A percentile compares a stretch with the other conserved stretches of the same genome.
phyloP scores from a whole-genome alignment of 2,888 invertebrate genomes.

The Drosophila aldrichi region DNA sequence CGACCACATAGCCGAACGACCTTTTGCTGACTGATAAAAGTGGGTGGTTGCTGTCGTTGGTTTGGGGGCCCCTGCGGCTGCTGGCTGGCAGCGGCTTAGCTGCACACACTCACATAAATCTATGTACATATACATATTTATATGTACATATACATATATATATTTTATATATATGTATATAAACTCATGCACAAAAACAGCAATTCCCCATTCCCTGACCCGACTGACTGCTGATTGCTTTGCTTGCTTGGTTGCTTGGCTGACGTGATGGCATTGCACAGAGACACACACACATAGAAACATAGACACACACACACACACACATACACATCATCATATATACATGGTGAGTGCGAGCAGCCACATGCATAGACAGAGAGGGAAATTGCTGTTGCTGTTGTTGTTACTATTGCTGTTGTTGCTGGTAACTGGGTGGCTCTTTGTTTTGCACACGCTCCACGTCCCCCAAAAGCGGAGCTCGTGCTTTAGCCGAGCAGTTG shows the following conservation, averaged over 20 bases:
- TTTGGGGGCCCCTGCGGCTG: slow-evolving; percentile 54
- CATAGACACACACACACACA: slow-evolving; percentile 23
- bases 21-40: slow-evolving; percentile 79
- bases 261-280: slow-evolving; percentile 79
- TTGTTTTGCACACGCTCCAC: slow-evolving; percentile 64
- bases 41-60: slow-evolving; percentile 65
- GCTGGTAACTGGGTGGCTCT: slow-evolving; percentile 68
- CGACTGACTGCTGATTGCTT: slow-evolving; percentile 80
- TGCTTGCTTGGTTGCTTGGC: slow-evolving; percentile 72
- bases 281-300: slow-evolving; percentile 33
- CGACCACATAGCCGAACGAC: slow-evolving; percentile 73
- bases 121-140: slow-evolving; percentile 14
- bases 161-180: slow-evolving; percentile 30
- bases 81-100: slow-evolving; percentile 69
- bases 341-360: slow-evolving; percentile 34
- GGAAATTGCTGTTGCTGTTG: slow-evolving; percentile 28
- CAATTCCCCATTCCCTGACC: slow-evolving; percentile 68
- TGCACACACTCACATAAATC: slow-evolving; percentile 40
- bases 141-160: slow-evolving; percentile 22
- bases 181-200: slow-evolving; percentile 57
- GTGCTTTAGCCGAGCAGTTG: slow-evolving; percentile 40
- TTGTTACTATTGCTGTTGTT: slow-evolving; percentile 38
- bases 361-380: slow-evolving; percentile 33
- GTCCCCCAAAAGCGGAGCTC: slow-evolving; percentile 41
- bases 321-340: slow-evolving; percentile 15